Percentiles rank a stretch among this genome's conserved stretches.
These are phyloP conservation scores for Hozukius guyotensis DNA, from an alignment of 2,797 vertebrate species.

Conservation along the genomic window DNA sequence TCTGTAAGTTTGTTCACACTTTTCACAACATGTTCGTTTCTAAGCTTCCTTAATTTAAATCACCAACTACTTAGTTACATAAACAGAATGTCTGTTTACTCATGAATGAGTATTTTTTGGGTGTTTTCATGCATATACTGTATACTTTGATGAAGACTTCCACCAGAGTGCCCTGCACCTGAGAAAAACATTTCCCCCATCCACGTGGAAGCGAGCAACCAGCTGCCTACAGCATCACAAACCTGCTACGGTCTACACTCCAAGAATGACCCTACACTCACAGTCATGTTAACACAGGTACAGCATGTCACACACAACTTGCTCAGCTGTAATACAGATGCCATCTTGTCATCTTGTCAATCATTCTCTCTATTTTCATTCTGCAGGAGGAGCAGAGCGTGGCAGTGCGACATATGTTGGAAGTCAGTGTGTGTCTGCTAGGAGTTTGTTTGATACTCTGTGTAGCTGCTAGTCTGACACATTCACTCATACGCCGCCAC, in stretches of 20 bases:
- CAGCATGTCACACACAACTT: background rate
- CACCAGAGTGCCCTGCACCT: conserved; percentile 65
- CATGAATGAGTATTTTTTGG: background rate
- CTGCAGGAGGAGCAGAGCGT: conserved; percentile 75
- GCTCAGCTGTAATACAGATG: background rate
- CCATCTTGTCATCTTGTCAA: background rate
- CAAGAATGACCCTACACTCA: conserved; percentile 75
- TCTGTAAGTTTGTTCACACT: conserved; percentile 69
- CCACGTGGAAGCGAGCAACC: conserved; percentile 43
- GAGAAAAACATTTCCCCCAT: conserved; percentile 53
- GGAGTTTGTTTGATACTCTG: conserved; percentile 77
- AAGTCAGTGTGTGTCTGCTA: conserved; percentile 74
- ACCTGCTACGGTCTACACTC: conserved; percentile 76
- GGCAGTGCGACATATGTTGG: conserved; percentile 75
- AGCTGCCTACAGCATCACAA: conserved; percentile 32
- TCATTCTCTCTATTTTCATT: conserved; percentile 9
- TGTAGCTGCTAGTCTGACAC: conserved; percentile 64
- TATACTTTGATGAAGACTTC: conserved; percentile 61
- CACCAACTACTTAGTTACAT: background rate
- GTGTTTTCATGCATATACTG: background rate
- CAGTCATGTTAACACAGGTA: conserved; percentile 82
- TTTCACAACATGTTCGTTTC: background rate
- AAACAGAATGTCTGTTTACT: background rate
- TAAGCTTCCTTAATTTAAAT: background rate
- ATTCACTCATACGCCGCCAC: conserved; percentile 38